Base-by-base conservation (phyloP, 2,888 invertebrate genomes). In the Epinotia brunnichana region DNA sequence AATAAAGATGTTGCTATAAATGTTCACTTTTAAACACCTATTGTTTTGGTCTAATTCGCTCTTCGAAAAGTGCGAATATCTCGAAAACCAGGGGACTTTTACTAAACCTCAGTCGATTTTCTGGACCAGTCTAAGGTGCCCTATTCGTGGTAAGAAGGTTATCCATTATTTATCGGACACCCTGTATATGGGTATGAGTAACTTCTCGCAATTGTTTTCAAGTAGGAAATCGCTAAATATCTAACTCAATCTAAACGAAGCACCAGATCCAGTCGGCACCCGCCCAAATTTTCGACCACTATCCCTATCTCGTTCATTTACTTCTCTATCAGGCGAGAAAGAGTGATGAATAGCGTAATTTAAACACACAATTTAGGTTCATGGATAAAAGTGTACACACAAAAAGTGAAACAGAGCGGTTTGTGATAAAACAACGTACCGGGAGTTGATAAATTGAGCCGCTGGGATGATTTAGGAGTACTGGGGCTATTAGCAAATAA, bases 351-450 rank as follows among this genome's bases (percentile, higher is more conserved):
- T 35, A 54, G 7, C 41, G 53, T 21, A 17, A 51, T 44, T 54
- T 35, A 7, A 11, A 9, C 17, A 17, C 7, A 15, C 48, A 21
- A 51, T 54, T 41, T 17, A 2, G 35, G 66, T 61, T n/a, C 35
- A 29, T 41, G 17, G 44, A 51, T 71, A 61, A 15, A n/a, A 4
- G 51, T 29, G 9, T 29, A 41, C 41, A 54, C 53, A 71, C 72
- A 72, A 72, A 72, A 72, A 72, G 67, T 68, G 67, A 62, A 72
- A 67, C 68, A 68, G 72, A 62, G 68, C 67, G 67, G 54, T 44
- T 48, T 67, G 72, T 57, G 72, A 68, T 72, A 72, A 72, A 72
- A 72, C 72, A 72, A 72, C 62, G 61, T 19, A 21, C 24, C 21
- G 41, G 17, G n/a, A 60, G 19, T 11, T 72, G 72, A 72, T 72